phyloP scores from a whole-genome alignment of 1,140 invertebrate species.

The Zaprionus africanus region DNA sequence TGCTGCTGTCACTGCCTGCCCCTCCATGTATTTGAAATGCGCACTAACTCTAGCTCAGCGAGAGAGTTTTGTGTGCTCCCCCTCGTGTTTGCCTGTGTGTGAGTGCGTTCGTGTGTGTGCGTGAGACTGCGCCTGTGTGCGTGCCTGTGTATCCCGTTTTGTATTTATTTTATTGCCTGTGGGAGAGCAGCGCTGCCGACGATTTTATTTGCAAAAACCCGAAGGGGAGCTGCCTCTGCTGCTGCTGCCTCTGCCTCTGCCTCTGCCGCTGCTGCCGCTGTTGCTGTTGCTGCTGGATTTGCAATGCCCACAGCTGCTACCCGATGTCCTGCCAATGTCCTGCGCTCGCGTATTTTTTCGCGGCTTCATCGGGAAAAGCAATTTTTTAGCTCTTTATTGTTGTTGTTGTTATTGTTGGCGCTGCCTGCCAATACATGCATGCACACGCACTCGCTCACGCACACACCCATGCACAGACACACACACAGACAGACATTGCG shows the following conservation, averaged over 20 bases:
- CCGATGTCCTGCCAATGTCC: constrained; percentile 55
- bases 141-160: constrained; percentile 50
- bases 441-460: constrained; percentile 21
- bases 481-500: constrained; percentile 36
- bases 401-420: constrained; percentile 40
- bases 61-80: constrained; percentile 32
- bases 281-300: constrained; percentile 51
- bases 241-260: constrained; percentile 16
- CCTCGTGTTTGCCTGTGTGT: constrained; percentile 30
- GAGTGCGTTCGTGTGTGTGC: constrained; percentile 13
- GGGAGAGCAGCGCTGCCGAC: constrained; percentile 62
- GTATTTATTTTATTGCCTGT: constrained; percentile 58
- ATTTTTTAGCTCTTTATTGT: constrained; percentile 57
- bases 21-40: constrained; percentile 82
- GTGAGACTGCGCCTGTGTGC: constrained; percentile 24
- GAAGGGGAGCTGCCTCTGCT: constrained; percentile 33
- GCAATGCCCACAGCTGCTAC: constrained; percentile 48
- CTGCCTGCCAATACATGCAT: constrained; percentile 58
- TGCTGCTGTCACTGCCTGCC: constrained; percentile 44
- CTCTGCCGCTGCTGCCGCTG: constrained; percentile 9
- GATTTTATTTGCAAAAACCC: constrained; percentile 71
- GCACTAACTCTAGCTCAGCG: constrained; percentile 81
- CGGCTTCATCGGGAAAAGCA: constrained; percentile 71
- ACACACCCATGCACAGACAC: constrained; percentile 23
- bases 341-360: constrained; percentile 80